phyloP scores from a whole-genome alignment of 2,888 invertebrate species.

The Tigriopus californicus region DNA sequence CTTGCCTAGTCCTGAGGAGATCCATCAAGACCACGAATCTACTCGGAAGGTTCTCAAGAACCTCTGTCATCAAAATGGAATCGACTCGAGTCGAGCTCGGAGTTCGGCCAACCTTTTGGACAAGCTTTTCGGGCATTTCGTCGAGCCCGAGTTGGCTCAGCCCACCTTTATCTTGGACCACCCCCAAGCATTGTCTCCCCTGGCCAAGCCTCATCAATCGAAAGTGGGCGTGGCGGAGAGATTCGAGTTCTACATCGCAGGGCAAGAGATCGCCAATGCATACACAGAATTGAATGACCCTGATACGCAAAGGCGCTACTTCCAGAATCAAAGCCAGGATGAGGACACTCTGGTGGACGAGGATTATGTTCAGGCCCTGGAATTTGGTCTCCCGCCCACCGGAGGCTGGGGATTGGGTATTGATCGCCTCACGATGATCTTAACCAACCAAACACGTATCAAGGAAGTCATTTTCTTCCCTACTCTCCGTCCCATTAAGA shows the following conservation, averaged over 20 bases:
- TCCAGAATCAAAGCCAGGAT: background rate
- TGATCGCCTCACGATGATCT: constrained; percentile 12
- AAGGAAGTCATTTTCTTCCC: constrained; percentile 13
- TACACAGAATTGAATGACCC: constrained; percentile 16
- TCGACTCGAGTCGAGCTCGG: background rate
- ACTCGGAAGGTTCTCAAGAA: background rate
- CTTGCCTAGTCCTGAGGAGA: background rate
- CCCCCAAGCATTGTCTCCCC: constrained; percentile 10
- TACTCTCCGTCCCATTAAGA: background rate
- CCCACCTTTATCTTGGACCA: constrained; percentile 15
- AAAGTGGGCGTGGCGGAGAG: constrained; percentile 4
- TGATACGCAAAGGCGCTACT: background rate
- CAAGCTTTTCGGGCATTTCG: background rate
- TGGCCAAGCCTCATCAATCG: constrained; percentile 1
- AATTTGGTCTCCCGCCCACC: constrained; percentile 14
- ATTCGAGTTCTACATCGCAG: constrained; percentile 9
- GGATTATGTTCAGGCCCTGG: background rate
- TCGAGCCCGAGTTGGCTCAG: constrained; percentile 5
- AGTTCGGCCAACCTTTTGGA: constrained; percentile 4
- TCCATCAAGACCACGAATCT: background rate
- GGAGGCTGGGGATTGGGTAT: constrained; percentile 13
- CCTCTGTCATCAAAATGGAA: background rate
- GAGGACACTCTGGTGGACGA: background rate
- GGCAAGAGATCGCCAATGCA: constrained; percentile 11
- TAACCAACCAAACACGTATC: constrained; percentile 4